Conservation (phyloP, 2,113 vertebrate species). For the Mola mola region DNA sequence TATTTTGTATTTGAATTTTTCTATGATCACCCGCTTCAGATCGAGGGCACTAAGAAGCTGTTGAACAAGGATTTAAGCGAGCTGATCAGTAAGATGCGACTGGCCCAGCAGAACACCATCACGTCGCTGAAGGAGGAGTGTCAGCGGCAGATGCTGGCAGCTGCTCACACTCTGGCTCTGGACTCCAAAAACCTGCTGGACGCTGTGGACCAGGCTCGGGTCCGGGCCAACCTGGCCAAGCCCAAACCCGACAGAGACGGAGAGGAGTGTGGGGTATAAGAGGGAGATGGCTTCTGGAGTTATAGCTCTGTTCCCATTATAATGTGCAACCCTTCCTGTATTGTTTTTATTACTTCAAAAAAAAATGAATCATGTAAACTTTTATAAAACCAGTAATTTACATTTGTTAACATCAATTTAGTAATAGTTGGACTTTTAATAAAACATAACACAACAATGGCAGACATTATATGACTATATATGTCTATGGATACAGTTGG, state of each 20-base stretch:
- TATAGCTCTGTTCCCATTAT: no score
- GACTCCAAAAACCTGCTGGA: slow-evolving; percentile 97
- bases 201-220: slow-evolving; percentile 92
- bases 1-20: no score
- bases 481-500: no score
- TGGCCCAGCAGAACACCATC: slow-evolving; percentile 92
- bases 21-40: slow-evolving; percentile 62
- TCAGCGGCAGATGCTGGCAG: slow-evolving; percentile 91
- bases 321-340: no score
- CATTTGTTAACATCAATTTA: no score
- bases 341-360: no score
- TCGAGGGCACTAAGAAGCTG: slow-evolving; percentile 92
- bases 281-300: no score
- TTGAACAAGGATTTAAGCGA: slow-evolving; percentile 93
- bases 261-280: slow-evolving; percentile 56
- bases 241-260: slow-evolving; percentile 73
- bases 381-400: no score
- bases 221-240: slow-evolving; percentile 85
- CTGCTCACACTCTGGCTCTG: slow-evolving; percentile 91
- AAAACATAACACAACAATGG: no score
- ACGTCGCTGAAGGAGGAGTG: slow-evolving; percentile 92
- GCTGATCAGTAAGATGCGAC: slow-evolving; percentile 93
- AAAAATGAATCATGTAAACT: no score
- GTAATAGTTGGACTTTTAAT: no score
- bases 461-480: no score